Evolutionary conservation across 1,140 invertebrate genomes (phyloP), one percentile per base, ranked within the genome.

Genomic region (Heliconius hermathena): DNA sequence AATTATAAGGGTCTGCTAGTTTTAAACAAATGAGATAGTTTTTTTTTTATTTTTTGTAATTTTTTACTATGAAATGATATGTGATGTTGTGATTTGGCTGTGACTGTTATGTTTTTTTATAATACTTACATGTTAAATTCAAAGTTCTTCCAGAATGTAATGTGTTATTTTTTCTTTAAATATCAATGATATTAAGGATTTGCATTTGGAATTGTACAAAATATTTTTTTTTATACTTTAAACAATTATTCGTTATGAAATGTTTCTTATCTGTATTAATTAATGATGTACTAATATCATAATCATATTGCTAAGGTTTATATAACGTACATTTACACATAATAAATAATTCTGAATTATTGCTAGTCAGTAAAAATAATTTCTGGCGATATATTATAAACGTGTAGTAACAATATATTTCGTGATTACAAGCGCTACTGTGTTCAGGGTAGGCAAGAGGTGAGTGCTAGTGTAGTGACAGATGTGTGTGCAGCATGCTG

Each of bases 371-470:
- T 57, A 57, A 57, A n/a, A 57, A n/a, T n/a, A 2, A 46, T 57
- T 57, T n/a, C 54, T 57, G 8, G 54, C 54, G 8, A n/a, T 22
- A 0, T 57, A 57, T 57, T 66, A 46, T 78, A 38, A 66, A 72
- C 71, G 46, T 54, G 70, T 80, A 85, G 81, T 87, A 85, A 86
- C 78, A 54, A 76, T 70, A 79, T 85, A 80, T 93, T 92, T 93
- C 84, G 81, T 92, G 84, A 89, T 93, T 91, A 80, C 92, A 93
- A 91, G 89, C 87, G 84, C 84, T 90, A 86, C 90, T 90, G 88
- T 85, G 81, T 87, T 88, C 88, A 91, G 91, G 84, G 85, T 92
- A 90, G 90, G 90, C 86, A 91, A 90, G 87, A 89, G 91, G 90
- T 92, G 87, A 92, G 92, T 93, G 54, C 79, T 88, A 86, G 84